Evolutionary conservation across 2,797 vertebrate species (phyloP), one percentile per base, ranked within the genome.

Genomic region (Triplophysa bombifrons): DNA sequence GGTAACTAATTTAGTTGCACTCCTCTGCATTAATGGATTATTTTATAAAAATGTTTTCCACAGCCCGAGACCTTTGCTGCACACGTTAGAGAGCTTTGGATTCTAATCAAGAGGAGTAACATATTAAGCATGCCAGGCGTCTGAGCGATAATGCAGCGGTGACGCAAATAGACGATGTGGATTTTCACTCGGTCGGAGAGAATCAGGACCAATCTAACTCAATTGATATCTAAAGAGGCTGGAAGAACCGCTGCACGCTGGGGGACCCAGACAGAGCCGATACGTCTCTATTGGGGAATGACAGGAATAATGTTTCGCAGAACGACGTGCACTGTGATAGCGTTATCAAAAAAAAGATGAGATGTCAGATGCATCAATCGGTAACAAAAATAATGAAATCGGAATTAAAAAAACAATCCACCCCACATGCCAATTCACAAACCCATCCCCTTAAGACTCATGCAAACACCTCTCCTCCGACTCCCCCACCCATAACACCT

Each of bases 11-110:
- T 99, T 99, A 98, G 96, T 98, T 98, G 97, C 97, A 98, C 96
- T 98, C 97, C 98, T 99, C 96, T 98, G 98, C 97, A 99, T 99
- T 99, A 99, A 99, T 99, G 97, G 97, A 97, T 99, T 99, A 98
- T 98, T 99, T 97, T 99, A 98, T 98, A 96, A 99, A 99, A 98
- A 98, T 97, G 95, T 97, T 97, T 98, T 98, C 95, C 95, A 94
- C 95, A 97, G 96, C 94, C 95, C 89, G 95, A 98, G 97, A 98
- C 96, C 97, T 97, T 96, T 96, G 95, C 95, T 95, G 95, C 95
- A 95, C 95, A 94, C 94, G 92, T 96, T 95, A 95, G 95, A 98
- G 96, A 96, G 96, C 95, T 94, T 94, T 93, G 96, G 98, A 99
- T 98, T 96, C 96, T 98, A 98, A 99, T 98, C 96, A 99, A 97